These are phyloP conservation scores for Eueides isabella DNA, from an alignment of 1,140 invertebrate species.

Conservation along the genomic window DNA sequence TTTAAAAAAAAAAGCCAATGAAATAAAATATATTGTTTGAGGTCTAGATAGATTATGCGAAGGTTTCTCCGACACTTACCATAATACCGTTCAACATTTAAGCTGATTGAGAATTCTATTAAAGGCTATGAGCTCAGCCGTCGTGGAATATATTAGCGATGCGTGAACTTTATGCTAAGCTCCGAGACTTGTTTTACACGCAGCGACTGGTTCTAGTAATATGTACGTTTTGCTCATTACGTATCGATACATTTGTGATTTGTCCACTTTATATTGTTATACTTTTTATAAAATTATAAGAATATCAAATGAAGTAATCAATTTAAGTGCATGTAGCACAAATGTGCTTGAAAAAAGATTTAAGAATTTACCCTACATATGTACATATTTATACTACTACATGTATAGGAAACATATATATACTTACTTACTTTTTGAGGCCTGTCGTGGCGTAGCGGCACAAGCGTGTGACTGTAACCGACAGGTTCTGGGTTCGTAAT, in stretches of 20 bases:
- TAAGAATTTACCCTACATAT: too few species aligned
- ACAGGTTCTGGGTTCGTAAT: too few species aligned
- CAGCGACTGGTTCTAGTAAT: conserved; percentile 14
- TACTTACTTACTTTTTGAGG: too few species aligned
- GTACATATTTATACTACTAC: too few species aligned
- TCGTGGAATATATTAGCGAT: conserved; percentile 78
- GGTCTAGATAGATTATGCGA: conserved; percentile 30
- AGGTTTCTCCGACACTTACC: conserved; percentile 35
- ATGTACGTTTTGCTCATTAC: background rate
- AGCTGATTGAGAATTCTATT: conserved; percentile 75
- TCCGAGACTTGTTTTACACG: conserved; percentile 32
- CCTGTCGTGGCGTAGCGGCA: too few species aligned
- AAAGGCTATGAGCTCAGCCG: conserved; percentile 75
- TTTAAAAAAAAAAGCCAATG: background rate
- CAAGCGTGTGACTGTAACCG: too few species aligned
- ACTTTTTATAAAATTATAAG: too few species aligned
- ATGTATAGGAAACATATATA: too few species aligned
- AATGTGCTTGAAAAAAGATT: too few species aligned
- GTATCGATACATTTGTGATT: background rate
- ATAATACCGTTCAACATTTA: conserved; percentile 65
- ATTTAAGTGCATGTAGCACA: too few species aligned
- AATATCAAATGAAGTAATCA: too few species aligned
- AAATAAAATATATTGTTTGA: conserved; percentile 24
- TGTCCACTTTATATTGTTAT: background rate
- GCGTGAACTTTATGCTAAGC: conserved; percentile 77